Conservation (phyloP, 1,140 invertebrate species). For the Aphaenogaster rudis region DNA sequence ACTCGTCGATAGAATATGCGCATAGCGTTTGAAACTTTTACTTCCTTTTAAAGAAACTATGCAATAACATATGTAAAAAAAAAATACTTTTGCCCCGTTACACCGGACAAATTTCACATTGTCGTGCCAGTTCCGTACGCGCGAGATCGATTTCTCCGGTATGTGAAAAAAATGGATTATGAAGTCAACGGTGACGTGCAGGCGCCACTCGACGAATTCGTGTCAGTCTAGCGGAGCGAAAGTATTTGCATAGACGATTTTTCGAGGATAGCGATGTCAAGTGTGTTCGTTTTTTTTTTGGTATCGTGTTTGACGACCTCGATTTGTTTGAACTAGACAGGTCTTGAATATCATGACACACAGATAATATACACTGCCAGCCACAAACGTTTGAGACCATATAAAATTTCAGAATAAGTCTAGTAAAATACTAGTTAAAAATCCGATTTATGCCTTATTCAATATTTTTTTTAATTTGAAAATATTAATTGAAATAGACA, state of each 20-base stretch:
- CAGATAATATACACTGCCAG: background rate
- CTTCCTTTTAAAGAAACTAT: conserved; percentile 3
- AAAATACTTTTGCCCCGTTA: background rate
- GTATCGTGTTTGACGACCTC: background rate
- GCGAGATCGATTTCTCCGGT: background rate
- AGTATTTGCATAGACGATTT: conserved; percentile 28
- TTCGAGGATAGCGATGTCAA: background rate
- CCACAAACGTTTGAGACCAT: no score
- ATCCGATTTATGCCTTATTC: no score
- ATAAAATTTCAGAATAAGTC: no score
- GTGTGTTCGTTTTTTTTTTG: background rate
- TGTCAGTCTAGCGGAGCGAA: conserved; percentile 43
- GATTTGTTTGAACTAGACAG: background rate
- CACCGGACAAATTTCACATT: background rate
- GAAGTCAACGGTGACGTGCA: background rate
- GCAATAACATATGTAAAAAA: background rate
- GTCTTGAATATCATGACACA: background rate
- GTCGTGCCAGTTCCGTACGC: background rate
- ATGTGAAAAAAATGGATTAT: conserved; percentile 12
- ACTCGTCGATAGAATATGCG: background rate
- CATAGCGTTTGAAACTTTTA: background rate
- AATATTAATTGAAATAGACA: no score
- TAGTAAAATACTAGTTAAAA: no score
- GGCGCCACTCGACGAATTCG: conserved; percentile 5
- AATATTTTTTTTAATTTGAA: no score